A percentile compares a stretch with the other conserved stretches of the same genome.
Evolutionary conservation across 2,113 vertebrate genomes (phyloP).

Genomic region (Arenaria interpres): DNA sequence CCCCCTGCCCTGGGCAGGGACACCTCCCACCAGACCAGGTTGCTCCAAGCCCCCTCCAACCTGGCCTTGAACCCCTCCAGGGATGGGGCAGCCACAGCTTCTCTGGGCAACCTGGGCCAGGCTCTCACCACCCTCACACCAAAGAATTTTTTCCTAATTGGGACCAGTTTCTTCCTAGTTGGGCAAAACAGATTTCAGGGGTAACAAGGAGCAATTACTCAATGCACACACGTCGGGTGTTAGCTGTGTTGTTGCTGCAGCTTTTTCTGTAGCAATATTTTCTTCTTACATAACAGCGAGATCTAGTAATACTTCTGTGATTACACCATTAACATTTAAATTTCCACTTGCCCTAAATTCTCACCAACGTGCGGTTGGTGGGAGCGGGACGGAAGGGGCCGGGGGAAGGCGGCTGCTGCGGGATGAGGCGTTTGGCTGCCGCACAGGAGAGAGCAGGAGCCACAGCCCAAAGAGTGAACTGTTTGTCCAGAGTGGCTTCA

Average conservation of each 20-base stretch:
- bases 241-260: background rate
- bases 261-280: background rate
- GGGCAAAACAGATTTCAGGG: background rate
- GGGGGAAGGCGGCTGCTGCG: background rate
- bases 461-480: background rate
- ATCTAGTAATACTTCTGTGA: background rate
- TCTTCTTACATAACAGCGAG: background rate
- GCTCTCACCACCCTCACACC: background rate
- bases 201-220: background rate
- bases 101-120: background rate
- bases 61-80: background rate
- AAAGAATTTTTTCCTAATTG: background rate
- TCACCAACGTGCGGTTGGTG: background rate
- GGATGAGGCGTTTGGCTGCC: background rate
- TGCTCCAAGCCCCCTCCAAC: background rate
- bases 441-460: background rate
- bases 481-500: background rate
- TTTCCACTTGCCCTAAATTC: background rate
- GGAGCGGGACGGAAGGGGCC: accelerated
- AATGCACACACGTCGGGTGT: background rate
- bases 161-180: background rate
- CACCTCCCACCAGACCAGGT: background rate
- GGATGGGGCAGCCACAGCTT: no score
- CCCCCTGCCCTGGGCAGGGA: background rate
- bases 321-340: background rate